phyloP scores from a whole-genome alignment of 2,888 invertebrate genomes.

The Cephus runcator region DNA sequence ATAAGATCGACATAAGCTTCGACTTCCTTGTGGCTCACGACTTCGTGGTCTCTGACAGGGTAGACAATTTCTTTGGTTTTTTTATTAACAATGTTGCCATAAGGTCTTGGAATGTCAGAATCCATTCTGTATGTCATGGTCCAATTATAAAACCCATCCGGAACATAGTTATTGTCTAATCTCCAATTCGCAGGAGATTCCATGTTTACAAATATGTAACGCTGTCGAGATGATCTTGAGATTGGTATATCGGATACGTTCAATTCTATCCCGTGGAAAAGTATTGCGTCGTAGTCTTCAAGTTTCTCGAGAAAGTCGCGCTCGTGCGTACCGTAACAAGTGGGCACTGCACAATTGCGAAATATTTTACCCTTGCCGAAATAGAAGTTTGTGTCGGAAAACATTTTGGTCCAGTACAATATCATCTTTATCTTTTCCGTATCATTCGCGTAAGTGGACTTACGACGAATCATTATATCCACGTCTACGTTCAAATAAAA shows the following conservation, averaged over 20 bases:
- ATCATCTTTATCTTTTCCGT: not conserved
- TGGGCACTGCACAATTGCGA: not conserved
- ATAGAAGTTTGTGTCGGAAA: not conserved
- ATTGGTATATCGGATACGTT: not conserved
- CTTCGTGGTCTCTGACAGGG: not conserved
- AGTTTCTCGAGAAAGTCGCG: not conserved
- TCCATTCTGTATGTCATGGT: constrained; percentile 68
- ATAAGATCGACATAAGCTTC: not conserved
- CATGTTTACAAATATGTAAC: constrained; percentile 64
- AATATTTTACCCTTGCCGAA: not conserved
- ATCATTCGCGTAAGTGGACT: not conserved
- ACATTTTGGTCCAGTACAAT: not conserved
- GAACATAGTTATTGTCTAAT: constrained; percentile 11
- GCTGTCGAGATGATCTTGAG: constrained; percentile 54
- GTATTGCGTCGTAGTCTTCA: not conserved
- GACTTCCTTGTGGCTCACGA: not conserved
- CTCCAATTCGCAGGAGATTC: constrained; percentile 52
- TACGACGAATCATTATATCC: not conserved
- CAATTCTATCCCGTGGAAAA: not conserved
- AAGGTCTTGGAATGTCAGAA: constrained; percentile 64
- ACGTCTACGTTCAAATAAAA: not conserved
- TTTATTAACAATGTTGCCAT: constrained; percentile 53
- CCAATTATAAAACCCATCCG: constrained; percentile 65
- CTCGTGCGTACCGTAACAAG: not conserved
- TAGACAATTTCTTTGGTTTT: not conserved